These are phyloP conservation scores for Polypedilum vanderplanki DNA, from an alignment of 1,140 invertebrate genomes.

Conservation along the genomic window DNA sequence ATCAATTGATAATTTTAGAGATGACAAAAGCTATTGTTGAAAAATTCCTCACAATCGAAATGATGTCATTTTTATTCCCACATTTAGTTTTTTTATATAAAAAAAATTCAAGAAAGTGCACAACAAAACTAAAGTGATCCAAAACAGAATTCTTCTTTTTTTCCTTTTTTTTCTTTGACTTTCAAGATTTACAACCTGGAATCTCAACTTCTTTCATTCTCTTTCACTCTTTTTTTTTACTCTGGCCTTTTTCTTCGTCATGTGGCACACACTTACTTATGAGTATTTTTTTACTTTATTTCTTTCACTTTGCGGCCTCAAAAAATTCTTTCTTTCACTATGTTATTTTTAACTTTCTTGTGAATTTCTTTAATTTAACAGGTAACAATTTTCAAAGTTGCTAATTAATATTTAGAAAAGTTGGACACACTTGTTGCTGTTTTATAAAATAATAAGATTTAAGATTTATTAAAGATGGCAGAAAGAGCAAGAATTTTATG, in stretches of 20 bases:
- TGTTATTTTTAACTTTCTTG: too few species aligned
- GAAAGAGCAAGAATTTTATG: too few species aligned
- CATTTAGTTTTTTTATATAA: neutral
- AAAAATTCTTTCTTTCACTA: too few species aligned
- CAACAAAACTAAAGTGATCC: neutral
- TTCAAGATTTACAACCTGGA: constrained; percentile 17
- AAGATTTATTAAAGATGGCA: too few species aligned
- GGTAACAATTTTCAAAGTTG: too few species aligned
- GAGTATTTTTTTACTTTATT: neutral
- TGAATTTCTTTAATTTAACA: too few species aligned
- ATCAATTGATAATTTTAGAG: constrained; percentile 1
- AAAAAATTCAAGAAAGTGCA: neutral
- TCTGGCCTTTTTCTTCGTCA: neutral
- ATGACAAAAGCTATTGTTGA: neutral
- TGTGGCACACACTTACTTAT: neutral
- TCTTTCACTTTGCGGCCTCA: neutral
- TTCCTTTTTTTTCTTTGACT: neutral
- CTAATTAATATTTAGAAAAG: too few species aligned
- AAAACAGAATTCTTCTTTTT: neutral
- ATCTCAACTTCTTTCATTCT: neutral
- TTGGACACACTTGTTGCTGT: too few species aligned
- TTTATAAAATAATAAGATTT: too few species aligned
- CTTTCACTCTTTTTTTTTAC: neutral
- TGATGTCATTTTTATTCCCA: constrained; percentile 8
- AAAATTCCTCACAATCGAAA: neutral